These are phyloP conservation scores for Chelidonichthys spinosus DNA, from an alignment of 2,797 vertebrate genomes.

Conservation along the genomic window DNA sequence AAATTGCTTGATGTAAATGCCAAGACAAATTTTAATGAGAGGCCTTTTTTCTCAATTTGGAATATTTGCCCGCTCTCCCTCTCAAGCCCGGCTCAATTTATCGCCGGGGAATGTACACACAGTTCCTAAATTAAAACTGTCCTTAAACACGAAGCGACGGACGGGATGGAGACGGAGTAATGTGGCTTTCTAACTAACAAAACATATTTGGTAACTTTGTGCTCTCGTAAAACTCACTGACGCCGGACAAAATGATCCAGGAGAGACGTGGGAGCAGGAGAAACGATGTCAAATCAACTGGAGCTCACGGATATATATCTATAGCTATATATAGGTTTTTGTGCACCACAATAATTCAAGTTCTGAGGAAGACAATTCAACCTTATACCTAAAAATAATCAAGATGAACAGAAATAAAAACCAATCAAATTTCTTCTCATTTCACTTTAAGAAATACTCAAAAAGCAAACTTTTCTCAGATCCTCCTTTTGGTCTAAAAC, in stretches of 20 bases:
- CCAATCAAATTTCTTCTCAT: not conserved
- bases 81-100: slow-evolving; percentile 65
- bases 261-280: slow-evolving; percentile 34
- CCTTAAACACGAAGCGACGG: slow-evolving; percentile 57
- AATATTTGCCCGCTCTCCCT: slow-evolving; percentile 59
- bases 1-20: slow-evolving; percentile 76
- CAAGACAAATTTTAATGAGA: slow-evolving; percentile 81
- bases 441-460: not conserved
- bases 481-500: not conserved
- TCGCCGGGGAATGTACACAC: slow-evolving; percentile 54
- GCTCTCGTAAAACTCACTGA: slow-evolving; percentile 50
- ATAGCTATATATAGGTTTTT: not conserved
- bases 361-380: slow-evolving; percentile 21
- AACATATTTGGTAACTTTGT: slow-evolving; percentile 64
- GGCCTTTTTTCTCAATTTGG: slow-evolving; percentile 62
- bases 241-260: slow-evolving; percentile 42
- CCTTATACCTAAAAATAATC: not conserved
- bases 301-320: not conserved
- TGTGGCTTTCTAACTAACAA: slow-evolving; percentile 60
- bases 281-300: slow-evolving; percentile 29
- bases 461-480: slow-evolving; percentile 5
- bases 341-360: slow-evolving; percentile 9
- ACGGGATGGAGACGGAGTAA: slow-evolving; percentile 58
- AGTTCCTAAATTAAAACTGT: slow-evolving; percentile 76
- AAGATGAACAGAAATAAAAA: slow-evolving; percentile 7